Conservation (phyloP, 2,797 vertebrate species). For the Hipposideros larvatus region DNA sequence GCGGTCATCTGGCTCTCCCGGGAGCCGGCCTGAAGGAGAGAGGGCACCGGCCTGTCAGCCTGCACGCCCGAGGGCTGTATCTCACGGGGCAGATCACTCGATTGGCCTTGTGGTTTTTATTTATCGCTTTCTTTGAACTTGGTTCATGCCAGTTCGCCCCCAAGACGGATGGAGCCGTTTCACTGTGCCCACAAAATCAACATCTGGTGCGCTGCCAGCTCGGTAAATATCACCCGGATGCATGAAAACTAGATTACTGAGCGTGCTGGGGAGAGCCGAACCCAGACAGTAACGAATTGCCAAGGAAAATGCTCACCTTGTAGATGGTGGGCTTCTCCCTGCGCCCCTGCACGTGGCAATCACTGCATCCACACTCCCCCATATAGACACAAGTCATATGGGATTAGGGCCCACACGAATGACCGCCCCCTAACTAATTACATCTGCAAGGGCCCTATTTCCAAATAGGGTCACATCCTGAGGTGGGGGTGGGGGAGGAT, state of each 20-base stretch:
- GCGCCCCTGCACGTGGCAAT: background rate
- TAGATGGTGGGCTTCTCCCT: background rate
- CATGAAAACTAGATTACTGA: slow-evolving; percentile 53
- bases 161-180: slow-evolving; percentile 43
- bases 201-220: background rate
- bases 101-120: background rate
- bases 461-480: background rate
- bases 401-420: background rate
- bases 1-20: background rate
- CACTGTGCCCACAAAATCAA: slow-evolving; percentile 31
- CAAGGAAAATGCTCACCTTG: background rate
- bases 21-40: background rate
- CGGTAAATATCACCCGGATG: background rate
- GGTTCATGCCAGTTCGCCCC: slow-evolving; percentile 49
- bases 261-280: background rate
- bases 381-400: background rate
- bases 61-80: rapidly evolving
- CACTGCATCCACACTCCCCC: background rate
- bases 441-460: background rate
- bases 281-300: background rate
- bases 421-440: background rate
- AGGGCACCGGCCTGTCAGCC: background rate
- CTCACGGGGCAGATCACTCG: background rate
- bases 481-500: no score
- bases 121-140: slow-evolving; percentile 38